These are phyloP conservation scores for Cyclargus thomasi DNA, from an alignment of 1,140 invertebrate species.

Conservation along the genomic window DNA sequence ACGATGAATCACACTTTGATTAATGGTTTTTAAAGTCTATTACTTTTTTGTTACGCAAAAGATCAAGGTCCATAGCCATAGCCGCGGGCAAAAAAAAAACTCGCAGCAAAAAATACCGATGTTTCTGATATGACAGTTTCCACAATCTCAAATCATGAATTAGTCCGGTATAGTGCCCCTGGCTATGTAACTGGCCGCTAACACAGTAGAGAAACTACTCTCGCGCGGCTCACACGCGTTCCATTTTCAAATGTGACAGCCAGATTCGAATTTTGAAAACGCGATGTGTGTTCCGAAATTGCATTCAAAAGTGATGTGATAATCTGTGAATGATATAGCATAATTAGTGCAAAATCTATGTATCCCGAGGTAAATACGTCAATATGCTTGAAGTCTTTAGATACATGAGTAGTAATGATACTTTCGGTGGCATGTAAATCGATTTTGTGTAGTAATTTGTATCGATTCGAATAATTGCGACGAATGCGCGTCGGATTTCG, in stretches of 20 bases:
- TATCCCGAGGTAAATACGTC: constrained; percentile 35
- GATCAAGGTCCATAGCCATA: constrained; percentile 10
- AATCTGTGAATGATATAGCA: too few species aligned
- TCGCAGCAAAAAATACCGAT: constrained; percentile 37
- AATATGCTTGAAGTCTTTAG: constrained; percentile 30
- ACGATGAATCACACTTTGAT: neutral
- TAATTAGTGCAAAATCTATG: constrained; percentile 30
- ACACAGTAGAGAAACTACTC: constrained; percentile 50
- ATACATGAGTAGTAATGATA: constrained; percentile 9
- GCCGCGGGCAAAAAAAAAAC: constrained; percentile 8
- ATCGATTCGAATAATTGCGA: constrained; percentile 22
- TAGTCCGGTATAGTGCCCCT: constrained; percentile 44
- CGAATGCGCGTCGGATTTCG: constrained; percentile 41
- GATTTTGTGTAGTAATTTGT: constrained; percentile 22
- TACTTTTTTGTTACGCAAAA: constrained; percentile 8
- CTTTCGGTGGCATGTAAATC: constrained; percentile 17
- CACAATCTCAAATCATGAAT: constrained; percentile 60
- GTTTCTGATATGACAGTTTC: constrained; percentile 36
- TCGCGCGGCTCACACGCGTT: constrained; percentile 52
- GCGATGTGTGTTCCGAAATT: constrained; percentile 15
- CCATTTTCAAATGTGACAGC: constrained; percentile 26
- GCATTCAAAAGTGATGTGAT: neutral
- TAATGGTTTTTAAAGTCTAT: constrained; percentile 7
- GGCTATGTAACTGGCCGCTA: constrained; percentile 30
- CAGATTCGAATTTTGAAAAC: constrained; percentile 18